Base-by-base conservation (phyloP, 2,888 invertebrate genomes). In the Pherbina coryleti region DNA sequence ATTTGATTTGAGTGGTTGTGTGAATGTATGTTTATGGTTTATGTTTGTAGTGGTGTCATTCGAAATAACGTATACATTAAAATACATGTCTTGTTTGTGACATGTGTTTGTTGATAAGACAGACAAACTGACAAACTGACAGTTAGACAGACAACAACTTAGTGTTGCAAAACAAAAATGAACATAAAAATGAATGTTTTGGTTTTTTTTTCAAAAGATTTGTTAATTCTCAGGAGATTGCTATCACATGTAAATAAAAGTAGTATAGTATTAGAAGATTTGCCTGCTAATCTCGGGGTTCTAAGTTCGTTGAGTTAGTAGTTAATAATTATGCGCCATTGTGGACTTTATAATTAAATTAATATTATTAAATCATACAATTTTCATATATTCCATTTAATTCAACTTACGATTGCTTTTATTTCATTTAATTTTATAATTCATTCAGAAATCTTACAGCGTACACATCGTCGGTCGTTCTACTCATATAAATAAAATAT, bases 51-150 rank as follows among this genome's bases (percentile, higher is more conserved):
- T 69, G 2, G 28, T 69, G 69, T 69, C 67, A 34, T 44, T 67
- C 37, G 19, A 37, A 67, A 28, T 69, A 69, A 51, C 51, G 69
- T 69, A 69, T 69, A 69, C 69, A 69, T 49, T 69, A 49, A 69
- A 69, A 31, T 19, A 66, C 64, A 34, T 34, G 64, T 31, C n/a
- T 3, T n/a, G 9, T 2, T 4, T 22, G 55, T 19, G 14, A 28
- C 8, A 4, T 60, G 25, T 22, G 44, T 1, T 7, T 44, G 11
- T 11, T 44, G 11, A 44, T 44, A 31, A 57, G 19, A 22, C 9
- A 60, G 28, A 60, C 22, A 17, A 2, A 57, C 25, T 22, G 22
- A 9, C 9, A 57, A 22, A 22, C 22, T 11, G 28, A 60, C n/a
- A 57, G 19, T 17, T 25, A 28, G 25, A 60, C 60, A 60, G 37